Evolutionary conservation across 2,888 invertebrate genomes (phyloP), one percentile per base, ranked within the genome.

Genomic region (Cryptocheilus praepositus): DNA sequence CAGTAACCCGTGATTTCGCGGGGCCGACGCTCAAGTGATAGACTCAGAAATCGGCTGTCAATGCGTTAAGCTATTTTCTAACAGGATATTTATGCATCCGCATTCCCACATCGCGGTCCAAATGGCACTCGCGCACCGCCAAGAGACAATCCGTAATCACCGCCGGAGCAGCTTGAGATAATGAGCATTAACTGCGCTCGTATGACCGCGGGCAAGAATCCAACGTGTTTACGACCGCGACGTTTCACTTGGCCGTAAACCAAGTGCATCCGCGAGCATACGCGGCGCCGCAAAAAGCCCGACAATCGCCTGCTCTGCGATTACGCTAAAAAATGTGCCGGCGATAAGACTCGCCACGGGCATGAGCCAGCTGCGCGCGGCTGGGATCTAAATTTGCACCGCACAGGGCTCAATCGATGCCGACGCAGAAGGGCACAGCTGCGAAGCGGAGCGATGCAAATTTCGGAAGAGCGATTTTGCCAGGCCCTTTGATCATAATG

Each of bases 401-500:
- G 36, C 36, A 7, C 36, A 11, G 36, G 25, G 25, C 25, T 25
- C 13, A 7, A 11, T 36, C 36, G 36, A 36, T 36, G 36, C 11
- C 36, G 3, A 5, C 25, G 36, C 3, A 36, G 8, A 7, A 36
- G 36, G 36, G 36, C 3, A 36, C 36, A 7, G 36, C 28, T 28
- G 7, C 4, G 46, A 28, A 36, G 36, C 21, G 18, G 36, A 56
- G n/a, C n/a, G 45, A 64, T 64, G 64, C 49, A 65, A 65, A 65
- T 65, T 65, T 55, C 45, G 36, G 18, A 54, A 54, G 36, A 59
- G 54, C 36, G 53, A 60, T 54, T 59, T 49, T 21, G 58, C 28
- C n/a, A 25, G 36, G 21, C 59, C 46, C 70, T 70, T 72, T 72
- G 74, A 74, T 70, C 66, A 64, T 72, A 72, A 74, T 68, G 70